These are phyloP conservation scores for Copsychus sechellarum DNA, from an alignment of 2,113 vertebrate genomes.

Conservation along the genomic window DNA sequence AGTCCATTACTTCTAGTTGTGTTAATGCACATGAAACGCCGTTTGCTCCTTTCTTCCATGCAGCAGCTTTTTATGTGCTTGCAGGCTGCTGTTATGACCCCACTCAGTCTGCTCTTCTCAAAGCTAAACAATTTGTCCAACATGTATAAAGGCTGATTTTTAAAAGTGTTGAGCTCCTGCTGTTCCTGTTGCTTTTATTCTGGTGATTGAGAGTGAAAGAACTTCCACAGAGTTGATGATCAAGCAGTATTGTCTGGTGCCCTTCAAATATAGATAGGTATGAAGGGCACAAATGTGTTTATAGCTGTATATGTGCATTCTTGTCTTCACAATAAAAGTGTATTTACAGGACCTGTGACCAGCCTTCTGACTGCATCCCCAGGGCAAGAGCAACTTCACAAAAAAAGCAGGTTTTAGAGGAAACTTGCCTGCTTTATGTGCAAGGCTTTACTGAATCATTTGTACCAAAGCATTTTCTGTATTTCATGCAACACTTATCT, in stretches of 20 bases:
- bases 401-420: background rate
- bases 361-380: constrained; percentile 5
- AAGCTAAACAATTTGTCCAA: constrained; percentile 43
- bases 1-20: constrained; percentile 39
- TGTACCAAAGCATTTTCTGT: background rate
- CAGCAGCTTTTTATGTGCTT: constrained; percentile 29
- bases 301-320: constrained; percentile 9
- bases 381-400: background rate
- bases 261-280: constrained; percentile 25
- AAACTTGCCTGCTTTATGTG: background rate
- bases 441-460: background rate
- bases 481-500: background rate
- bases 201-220: constrained; percentile 30
- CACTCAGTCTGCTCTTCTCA: constrained; percentile 43
- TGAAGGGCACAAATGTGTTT: background rate
- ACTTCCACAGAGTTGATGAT: constrained; percentile 4
- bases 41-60: constrained; percentile 27
- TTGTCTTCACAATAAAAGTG: background rate
- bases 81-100: constrained; percentile 47
- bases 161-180: constrained; percentile 23
- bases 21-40: constrained; percentile 37
- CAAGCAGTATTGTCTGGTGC: constrained; percentile 17
- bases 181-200: constrained; percentile 35
- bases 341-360: constrained; percentile 9
- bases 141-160: constrained; percentile 29